These are phyloP conservation scores for pig (Sus scrofa) DNA, from an alignment of 2,113 vertebrate genomes.

Conservation along the genomic window DNA sequence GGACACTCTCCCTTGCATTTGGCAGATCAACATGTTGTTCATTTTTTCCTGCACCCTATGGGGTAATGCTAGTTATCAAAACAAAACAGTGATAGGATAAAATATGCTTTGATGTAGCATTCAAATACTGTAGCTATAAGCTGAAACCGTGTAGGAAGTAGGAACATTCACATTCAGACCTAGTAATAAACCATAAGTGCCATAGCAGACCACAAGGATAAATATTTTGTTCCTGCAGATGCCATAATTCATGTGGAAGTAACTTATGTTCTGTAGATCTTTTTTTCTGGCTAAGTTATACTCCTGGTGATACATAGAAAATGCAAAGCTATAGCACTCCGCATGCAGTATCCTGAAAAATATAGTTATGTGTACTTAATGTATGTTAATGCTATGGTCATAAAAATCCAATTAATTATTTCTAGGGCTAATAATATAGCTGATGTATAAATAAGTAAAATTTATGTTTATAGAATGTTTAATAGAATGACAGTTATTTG, in stretches of 20 bases:
- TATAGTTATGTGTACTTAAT: neutral
- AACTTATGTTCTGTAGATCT: neutral
- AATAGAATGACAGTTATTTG: neutral
- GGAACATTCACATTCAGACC: neutral
- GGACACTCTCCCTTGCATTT: neutral
- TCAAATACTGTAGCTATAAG: neutral
- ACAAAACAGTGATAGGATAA: neutral
- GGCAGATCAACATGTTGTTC: constrained; percentile 49
- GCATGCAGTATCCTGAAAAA: neutral
- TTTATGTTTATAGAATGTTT: neutral
- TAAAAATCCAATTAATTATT: neutral
- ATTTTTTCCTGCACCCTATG: neutral
- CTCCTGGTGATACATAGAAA: neutral
- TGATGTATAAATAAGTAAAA: neutral
- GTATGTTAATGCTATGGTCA: neutral
- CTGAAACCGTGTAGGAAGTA: neutral
- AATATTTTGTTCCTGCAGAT: constrained; percentile 18
- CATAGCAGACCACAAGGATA: neutral
- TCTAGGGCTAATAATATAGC: neutral
- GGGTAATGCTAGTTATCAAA: neutral
- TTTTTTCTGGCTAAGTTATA: neutral
- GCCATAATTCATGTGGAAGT: neutral
- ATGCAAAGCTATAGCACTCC: neutral
- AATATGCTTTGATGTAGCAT: constrained; percentile 23
- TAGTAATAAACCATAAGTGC: neutral